Conservation (phyloP, 2,797 vertebrate species). For the Sebastes taczanowskii region DNA sequence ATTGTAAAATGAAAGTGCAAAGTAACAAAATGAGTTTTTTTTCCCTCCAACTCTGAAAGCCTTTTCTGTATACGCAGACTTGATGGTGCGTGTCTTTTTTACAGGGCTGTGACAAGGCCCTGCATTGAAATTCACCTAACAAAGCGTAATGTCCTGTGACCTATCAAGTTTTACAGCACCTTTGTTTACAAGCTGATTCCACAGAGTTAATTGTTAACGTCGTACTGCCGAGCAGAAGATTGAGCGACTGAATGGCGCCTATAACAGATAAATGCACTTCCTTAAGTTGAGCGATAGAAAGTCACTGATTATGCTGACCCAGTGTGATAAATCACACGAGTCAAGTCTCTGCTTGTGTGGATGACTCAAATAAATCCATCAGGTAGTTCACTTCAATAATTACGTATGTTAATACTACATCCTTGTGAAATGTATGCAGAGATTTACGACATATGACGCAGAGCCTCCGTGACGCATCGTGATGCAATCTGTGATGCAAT, state of each 20-base stretch:
- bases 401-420: background rate
- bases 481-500: slow-evolving; percentile 35
- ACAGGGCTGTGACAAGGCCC: slow-evolving; percentile 42
- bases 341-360: background rate
- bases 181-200: slow-evolving; percentile 76
- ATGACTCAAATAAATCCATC: slow-evolving; percentile 32
- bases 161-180: slow-evolving; percentile 68
- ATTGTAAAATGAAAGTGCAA: slow-evolving; percentile 70
- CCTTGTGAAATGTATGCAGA: background rate
- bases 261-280: slow-evolving; percentile 33
- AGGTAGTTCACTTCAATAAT: slow-evolving; percentile 7
- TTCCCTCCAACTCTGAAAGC: slow-evolving; percentile 32
- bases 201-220: slow-evolving; percentile 78
- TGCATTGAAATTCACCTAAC: slow-evolving; percentile 56
- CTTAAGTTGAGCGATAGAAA: slow-evolving; percentile 52
- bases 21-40: slow-evolving; percentile 62
- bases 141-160: slow-evolving; percentile 78
- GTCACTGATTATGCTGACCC: slow-evolving; percentile 34
- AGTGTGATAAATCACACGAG: slow-evolving; percentile 36
- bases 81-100: slow-evolving; percentile 66
- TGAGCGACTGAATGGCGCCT: slow-evolving; percentile 35
- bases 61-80: slow-evolving; percentile 36
- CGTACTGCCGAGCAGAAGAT: slow-evolving; percentile 52
- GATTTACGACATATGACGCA: slow-evolving; percentile 19
- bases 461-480: slow-evolving; percentile 14